Conservation (phyloP, 1,140 invertebrate genomes). For the Episyrphus balteatus region DNA sequence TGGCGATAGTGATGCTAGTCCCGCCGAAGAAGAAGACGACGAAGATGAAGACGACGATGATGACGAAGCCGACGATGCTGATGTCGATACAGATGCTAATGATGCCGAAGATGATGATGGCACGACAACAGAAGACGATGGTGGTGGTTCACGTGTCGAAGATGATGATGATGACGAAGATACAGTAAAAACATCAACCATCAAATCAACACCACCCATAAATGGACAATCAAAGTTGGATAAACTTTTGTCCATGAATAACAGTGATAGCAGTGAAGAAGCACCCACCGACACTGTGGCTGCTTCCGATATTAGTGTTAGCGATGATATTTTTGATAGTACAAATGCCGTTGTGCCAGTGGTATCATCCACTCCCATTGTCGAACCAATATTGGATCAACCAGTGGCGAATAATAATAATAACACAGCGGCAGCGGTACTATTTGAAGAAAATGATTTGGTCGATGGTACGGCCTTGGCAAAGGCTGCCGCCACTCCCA, state of each 20-base stretch:
- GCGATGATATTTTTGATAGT: conserved; percentile 24
- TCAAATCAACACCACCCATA: conserved; percentile 7
- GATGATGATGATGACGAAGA: conserved; percentile 30
- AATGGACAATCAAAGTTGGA: conserved; percentile 31
- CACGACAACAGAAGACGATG: conserved; percentile 28
- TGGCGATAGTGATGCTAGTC: no score
- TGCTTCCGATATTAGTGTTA: conserved; percentile 30
- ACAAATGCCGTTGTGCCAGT: conserved; percentile 9
- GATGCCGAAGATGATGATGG: conserved; percentile 16
- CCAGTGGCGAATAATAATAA: neutral
- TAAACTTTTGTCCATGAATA: conserved; percentile 33
- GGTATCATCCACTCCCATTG: conserved; percentile 18
- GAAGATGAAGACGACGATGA: no score
- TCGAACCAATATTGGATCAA: conserved; percentile 15
- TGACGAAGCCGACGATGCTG: no score
- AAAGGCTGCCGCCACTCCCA: neutral
- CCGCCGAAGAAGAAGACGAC: no score
- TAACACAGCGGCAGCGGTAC: neutral
- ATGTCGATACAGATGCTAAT: no score
- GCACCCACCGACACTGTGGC: conserved; percentile 32
- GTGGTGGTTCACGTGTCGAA: conserved; percentile 20
- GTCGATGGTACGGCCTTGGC: neutral
- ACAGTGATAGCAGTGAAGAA: conserved; percentile 28
- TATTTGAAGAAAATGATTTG: neutral
- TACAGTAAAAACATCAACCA: conserved; percentile 17